phyloP scores from a whole-genome alignment of 2,113 vertebrate genomes.

The Callithrix jacchus region DNA sequence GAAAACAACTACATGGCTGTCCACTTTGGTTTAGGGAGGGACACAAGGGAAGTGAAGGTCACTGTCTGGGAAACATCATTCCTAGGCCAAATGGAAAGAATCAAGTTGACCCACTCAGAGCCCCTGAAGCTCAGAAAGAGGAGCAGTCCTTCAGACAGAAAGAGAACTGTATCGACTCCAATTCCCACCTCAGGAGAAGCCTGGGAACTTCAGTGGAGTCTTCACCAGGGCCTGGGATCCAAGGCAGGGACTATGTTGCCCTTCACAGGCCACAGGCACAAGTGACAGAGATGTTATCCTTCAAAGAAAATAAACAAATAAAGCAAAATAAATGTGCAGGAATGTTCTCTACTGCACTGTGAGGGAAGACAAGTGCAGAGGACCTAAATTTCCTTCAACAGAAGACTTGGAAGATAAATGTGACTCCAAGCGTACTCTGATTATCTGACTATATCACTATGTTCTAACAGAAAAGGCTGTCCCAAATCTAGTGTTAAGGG shows the following conservation, averaged over 20 bases:
- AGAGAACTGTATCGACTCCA: not conserved
- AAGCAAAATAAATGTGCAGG: too few relatives aligned
- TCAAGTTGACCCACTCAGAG: not conserved
- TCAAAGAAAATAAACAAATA: not conserved
- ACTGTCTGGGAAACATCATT: not conserved
- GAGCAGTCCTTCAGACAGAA: not conserved
- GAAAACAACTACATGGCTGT: not conserved
- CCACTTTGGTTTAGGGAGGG: not conserved
- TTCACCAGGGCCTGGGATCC: not conserved
- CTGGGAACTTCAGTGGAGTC: not conserved
- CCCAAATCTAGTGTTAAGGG: not conserved
- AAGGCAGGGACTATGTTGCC: not conserved
- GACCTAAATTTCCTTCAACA: not conserved
- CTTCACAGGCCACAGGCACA: not conserved
- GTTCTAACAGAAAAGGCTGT: not conserved
- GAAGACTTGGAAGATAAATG: not conserved
- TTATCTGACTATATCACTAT: too few relatives aligned
- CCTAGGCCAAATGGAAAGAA: not conserved
- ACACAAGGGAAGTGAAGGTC: not conserved
- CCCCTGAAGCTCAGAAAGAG: not conserved
- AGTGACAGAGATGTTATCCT: not conserved
- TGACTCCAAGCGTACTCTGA: not conserved
- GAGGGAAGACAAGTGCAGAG: not conserved
- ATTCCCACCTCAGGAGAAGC: not conserved
- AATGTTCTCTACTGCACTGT: rapidly evolving